Evolutionary conservation across 2,113 vertebrate genomes (phyloP).

Genomic region (Nyctibius bracteatus): DNA sequence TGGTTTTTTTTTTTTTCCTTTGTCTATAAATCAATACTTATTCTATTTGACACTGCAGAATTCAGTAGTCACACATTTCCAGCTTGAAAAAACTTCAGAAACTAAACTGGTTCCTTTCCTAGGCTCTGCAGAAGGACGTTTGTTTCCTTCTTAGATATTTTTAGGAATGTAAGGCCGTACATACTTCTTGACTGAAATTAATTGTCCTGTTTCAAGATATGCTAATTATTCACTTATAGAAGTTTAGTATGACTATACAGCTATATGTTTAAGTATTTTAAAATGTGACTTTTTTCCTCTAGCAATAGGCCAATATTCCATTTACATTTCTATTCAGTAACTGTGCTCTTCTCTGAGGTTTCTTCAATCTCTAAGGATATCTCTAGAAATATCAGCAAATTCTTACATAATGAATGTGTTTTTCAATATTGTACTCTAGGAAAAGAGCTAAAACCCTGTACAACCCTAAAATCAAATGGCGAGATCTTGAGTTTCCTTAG

Average conservation of each 20-base stretch:
- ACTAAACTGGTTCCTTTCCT: background rate
- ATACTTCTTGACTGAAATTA: background rate
- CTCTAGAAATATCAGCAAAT: background rate
- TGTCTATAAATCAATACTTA: background rate
- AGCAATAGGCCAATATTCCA: background rate
- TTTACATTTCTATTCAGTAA: background rate
- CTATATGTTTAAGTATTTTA: background rate
- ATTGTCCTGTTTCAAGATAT: background rate
- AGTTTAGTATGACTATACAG: background rate
- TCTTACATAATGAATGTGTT: background rate
- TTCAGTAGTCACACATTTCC: background rate
- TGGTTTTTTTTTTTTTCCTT: background rate
- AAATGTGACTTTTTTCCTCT: background rate
- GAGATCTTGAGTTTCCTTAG: background rate
- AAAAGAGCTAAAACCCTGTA: background rate
- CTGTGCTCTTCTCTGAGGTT: background rate
- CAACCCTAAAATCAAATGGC: background rate
- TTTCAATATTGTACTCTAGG: background rate
- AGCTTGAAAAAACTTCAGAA: background rate
- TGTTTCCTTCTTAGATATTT: background rate
- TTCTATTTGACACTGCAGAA: background rate
- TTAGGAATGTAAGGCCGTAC: background rate
- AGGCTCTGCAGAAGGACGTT: background rate
- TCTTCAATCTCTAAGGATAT: background rate
- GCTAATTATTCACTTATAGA: background rate